These are phyloP conservation scores for Rhinopomastus cyanomelas DNA, from an alignment of 2,113 vertebrate genomes.

Conservation along the genomic window DNA sequence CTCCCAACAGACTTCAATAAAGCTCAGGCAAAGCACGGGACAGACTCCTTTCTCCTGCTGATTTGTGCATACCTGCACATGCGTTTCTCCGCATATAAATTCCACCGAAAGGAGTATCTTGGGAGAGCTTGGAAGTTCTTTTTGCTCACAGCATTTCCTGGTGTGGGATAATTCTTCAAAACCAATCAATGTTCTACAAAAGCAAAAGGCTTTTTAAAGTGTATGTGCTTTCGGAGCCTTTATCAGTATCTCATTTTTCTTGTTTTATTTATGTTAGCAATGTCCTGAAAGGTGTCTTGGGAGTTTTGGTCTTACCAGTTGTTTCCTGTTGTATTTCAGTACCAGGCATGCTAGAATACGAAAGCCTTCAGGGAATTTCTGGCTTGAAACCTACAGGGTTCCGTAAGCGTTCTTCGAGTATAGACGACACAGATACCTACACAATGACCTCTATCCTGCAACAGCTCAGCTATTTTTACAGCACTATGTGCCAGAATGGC, in stretches of 20 bases:
- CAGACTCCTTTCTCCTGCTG: not conserved
- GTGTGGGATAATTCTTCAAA: not conserved
- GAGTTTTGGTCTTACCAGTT: not conserved
- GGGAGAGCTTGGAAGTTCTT: not conserved
- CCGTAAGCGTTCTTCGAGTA: slow-evolving; percentile 91
- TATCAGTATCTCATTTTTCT: not conserved
- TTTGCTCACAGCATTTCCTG: not conserved
- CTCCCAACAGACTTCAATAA: not conserved
- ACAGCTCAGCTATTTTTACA: slow-evolving; percentile 88
- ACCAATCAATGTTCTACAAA: not conserved
- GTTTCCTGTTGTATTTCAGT: slow-evolving; percentile 72
- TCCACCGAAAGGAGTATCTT: not conserved
- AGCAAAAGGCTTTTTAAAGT: not conserved
- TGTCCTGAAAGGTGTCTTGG: not conserved
- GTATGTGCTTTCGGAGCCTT: not conserved
- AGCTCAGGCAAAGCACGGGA: not conserved
- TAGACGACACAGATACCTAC: slow-evolving; percentile 84
- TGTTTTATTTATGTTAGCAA: not conserved
- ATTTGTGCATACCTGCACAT: not conserved
- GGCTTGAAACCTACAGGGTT: slow-evolving; percentile 94
- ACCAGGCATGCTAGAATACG: slow-evolving; percentile 92
- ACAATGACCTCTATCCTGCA: slow-evolving; percentile 90
- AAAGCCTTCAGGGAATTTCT: slow-evolving; percentile 95
- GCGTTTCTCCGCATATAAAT: not conserved
- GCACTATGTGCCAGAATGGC: slow-evolving; percentile 89